Base-by-base conservation (phyloP, 2,888 invertebrate species). In the Harpalus rubripes region DNA sequence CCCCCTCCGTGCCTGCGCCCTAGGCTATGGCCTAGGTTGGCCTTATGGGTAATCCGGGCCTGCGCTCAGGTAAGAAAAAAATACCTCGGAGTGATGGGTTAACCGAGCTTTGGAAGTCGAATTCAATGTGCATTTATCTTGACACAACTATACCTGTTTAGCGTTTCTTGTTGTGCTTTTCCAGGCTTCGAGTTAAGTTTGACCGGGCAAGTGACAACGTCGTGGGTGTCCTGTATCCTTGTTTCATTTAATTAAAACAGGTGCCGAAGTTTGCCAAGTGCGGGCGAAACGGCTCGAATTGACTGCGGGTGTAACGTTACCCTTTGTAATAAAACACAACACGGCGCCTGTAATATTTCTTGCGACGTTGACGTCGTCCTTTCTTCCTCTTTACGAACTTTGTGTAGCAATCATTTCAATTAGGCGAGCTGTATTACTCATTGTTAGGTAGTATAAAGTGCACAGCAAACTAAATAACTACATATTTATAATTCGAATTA, bases 211-310 rank as follows among this genome's bases (percentile, higher is more conserved):
- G 44, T 52, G 44, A 52, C 44, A 12, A 32, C 32, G 32, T 56
- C 56, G n/a, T 56, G n/a, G 59, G 18, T 59, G 59, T 59, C 59
- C 59, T 59, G 16, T 59, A 59, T 59, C 18, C 59, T 16, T 59
- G 59, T 59, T 59, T 59, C 6, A 59, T 59, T 59, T 59, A 59
- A 59, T 59, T 59, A 59, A 59, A 59, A 18, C n/a, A 59, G 59
- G 59, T 59, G 59, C 18, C 59, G 18, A 59, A 59, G 59, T 59
- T 15, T 7, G 15, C 15, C 18, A 7, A 18, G n/a, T 18, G 5
- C 8, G 3, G 15, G 5, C 16, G 8, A 59, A 18, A 59, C n/a
- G 18, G 15, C 59, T 59, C 59, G 8, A 59, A 59, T 59, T 12
- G n/a, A 59, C 15, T 59, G 59, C 59, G 18, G n/a, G 59, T 59